Percentiles rank a stretch among this genome's conserved stretches.
Evolutionary conservation across 2,888 invertebrate species (phyloP).

Genomic region (Linnaemya vulpina): DNA sequence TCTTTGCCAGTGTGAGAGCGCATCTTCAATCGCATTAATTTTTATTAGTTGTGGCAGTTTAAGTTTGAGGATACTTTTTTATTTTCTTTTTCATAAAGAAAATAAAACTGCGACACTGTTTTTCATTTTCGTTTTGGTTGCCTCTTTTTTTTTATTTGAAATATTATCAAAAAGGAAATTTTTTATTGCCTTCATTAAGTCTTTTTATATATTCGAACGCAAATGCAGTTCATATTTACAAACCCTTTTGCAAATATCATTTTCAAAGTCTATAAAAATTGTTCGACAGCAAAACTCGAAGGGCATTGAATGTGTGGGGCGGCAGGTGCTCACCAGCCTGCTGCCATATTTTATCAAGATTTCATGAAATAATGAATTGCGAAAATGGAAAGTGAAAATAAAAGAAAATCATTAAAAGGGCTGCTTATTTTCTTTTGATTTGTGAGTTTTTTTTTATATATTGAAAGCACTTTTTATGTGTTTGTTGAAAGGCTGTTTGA

Average conservation of each 20-base stretch:
- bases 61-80: slow-evolving; percentile 20
- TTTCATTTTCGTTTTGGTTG: not conserved
- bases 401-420: not conserved
- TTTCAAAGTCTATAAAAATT: slow-evolving; percentile 5
- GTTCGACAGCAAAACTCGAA: not conserved
- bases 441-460: not conserved
- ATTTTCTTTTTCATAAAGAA: not conserved
- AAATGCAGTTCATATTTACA: slow-evolving; percentile 19
- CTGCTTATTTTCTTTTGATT: slow-evolving; percentile 1
- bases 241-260: not conserved
- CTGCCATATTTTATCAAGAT: slow-evolving; percentile 48
- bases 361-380: not conserved
- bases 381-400: not conserved
- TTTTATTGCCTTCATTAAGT: slow-evolving; percentile 56
- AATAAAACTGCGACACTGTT: slow-evolving; percentile 3
- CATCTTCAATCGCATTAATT: slow-evolving; percentile 44
- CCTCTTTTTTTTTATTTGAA: not conserved
- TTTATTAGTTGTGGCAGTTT: slow-evolving; percentile 36
- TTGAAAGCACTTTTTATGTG: not conserved
- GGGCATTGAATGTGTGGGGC: slow-evolving; percentile 27
- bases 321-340: slow-evolving; percentile 34
- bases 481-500: not conserved
- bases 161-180: slow-evolving; percentile 36
- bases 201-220: slow-evolving; percentile 34
- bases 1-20: not conserved